Conservation (phyloP, 2,797 vertebrate species). For the Rousettus madagascariensis region DNA sequence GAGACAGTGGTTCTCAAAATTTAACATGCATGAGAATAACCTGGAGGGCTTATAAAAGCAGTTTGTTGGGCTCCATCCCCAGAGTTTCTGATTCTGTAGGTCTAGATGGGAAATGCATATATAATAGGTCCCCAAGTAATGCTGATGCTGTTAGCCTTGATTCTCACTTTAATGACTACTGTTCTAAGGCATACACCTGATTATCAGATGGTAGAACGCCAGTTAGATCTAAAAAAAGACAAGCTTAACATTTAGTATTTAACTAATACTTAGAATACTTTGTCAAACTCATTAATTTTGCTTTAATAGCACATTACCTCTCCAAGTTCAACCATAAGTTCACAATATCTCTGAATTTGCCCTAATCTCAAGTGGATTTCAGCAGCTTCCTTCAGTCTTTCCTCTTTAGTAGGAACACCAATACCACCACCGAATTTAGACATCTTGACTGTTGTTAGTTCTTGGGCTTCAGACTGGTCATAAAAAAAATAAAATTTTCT, state of each 20-base stretch:
- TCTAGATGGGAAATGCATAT: background rate
- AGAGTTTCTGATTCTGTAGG: background rate
- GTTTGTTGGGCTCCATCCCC: background rate
- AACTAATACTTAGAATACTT: background rate
- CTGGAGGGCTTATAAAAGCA: background rate
- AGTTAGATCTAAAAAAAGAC: background rate
- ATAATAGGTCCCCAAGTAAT: background rate
- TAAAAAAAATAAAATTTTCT: background rate
- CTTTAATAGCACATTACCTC: slow-evolving; percentile 87
- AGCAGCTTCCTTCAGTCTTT: slow-evolving; percentile 94
- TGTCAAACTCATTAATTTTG: background rate
- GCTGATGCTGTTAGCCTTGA: background rate
- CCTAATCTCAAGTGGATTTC: slow-evolving; percentile 95
- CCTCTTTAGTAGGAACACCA: slow-evolving; percentile 95
- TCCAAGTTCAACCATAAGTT: slow-evolving; percentile 98
- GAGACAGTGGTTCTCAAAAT: background rate
- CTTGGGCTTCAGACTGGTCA: slow-evolving; percentile 95
- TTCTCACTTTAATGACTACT: background rate
- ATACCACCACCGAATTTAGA: slow-evolving; percentile 97
- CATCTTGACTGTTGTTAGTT: slow-evolving; percentile 98
- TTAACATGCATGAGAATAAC: background rate
- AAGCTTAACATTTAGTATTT: background rate
- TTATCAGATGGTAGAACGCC: background rate
- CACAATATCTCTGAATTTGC: slow-evolving; percentile 97
- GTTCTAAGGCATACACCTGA: background rate